Evolutionary conservation across 1,140 invertebrate genomes (phyloP), one percentile per base, ranked within the genome.

Genomic region (Amphibalanus amphitrite): DNA sequence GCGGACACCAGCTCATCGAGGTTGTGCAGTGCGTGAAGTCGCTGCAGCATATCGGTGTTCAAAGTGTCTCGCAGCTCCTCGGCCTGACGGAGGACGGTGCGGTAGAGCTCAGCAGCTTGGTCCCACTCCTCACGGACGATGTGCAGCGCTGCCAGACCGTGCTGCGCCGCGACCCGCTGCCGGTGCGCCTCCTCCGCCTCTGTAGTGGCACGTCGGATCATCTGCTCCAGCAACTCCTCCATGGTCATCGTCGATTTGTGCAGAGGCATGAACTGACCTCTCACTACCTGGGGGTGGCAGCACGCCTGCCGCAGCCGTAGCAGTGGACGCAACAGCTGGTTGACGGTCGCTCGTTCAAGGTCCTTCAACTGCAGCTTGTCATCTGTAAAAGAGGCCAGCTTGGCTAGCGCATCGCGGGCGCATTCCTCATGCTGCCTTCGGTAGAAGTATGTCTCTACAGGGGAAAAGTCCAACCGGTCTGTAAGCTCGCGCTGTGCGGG

Each of bases 21-120:
- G 78, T 91, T 91, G 74, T 88, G 82, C 69, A 88, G 77, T 0
- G 88, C 83, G 79, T 91, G 89, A 30, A 90, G 84, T 74, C 85
- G 82, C 74, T 86, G 85, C 17, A 86, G 77, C 20, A 82, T 81
- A 76, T 87, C 86, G 20, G 85, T 84, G 73, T 83, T 80, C 29
- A 87, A 76, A 69, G 79, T 72, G 29, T 79, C 78, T 71, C 83
- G 82, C 76, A 86, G 82, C 75, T 86, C 82, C 29, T 84, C 80
- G 6, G 82, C 80, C 28, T 85, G 82, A 67, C 80, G 78, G 29
- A 89, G 75, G 6, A 89, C 86, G 71, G 82, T 78, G 65, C 86
- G 80, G 78, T 90, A 90, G 69, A 82, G 78, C 67, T 83, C 82
- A 3, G 85, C 83, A 13, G 89, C 87, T 71, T 84, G 76, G 0